Conservation (phyloP, 2,113 vertebrate genomes). For the Platysternon megacephalum region DNA sequence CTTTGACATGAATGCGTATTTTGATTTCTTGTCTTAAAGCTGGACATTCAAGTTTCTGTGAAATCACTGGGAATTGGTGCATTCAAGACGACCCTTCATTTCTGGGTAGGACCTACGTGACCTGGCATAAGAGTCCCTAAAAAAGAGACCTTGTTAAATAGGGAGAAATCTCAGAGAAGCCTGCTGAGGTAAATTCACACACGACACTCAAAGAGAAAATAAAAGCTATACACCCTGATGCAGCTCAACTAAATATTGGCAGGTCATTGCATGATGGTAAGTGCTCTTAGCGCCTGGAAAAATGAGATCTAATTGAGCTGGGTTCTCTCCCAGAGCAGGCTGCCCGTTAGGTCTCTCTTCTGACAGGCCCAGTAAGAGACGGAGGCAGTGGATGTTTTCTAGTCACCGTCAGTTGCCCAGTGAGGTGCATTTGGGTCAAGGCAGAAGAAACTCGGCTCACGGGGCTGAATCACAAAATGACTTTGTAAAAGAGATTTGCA, state of each 20-base stretch:
- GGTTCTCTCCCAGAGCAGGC: background rate
- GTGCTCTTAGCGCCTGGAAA: background rate
- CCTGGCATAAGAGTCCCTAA: too few species aligned
- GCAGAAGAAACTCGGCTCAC: background rate
- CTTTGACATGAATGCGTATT: background rate
- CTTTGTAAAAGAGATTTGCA: background rate
- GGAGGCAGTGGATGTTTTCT: background rate
- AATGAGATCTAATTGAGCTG: background rate
- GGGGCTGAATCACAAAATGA: background rate
- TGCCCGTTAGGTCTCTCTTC: background rate
- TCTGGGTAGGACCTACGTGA: conserved; percentile 52
- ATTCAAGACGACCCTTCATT: background rate
- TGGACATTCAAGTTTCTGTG: background rate
- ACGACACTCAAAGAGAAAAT: too few species aligned
- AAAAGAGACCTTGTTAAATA: too few species aligned
- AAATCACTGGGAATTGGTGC: background rate
- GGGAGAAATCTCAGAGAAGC: too few species aligned
- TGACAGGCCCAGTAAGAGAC: background rate
- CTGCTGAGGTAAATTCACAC: background rate
- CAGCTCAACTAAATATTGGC: background rate
- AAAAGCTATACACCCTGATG: background rate
- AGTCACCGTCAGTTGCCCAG: background rate
- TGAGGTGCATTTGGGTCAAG: background rate
- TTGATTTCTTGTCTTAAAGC: background rate
- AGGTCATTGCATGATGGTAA: background rate